Conservation (phyloP, 2,113 vertebrate genomes). For the Myrmophylax atrothorax region DNA sequence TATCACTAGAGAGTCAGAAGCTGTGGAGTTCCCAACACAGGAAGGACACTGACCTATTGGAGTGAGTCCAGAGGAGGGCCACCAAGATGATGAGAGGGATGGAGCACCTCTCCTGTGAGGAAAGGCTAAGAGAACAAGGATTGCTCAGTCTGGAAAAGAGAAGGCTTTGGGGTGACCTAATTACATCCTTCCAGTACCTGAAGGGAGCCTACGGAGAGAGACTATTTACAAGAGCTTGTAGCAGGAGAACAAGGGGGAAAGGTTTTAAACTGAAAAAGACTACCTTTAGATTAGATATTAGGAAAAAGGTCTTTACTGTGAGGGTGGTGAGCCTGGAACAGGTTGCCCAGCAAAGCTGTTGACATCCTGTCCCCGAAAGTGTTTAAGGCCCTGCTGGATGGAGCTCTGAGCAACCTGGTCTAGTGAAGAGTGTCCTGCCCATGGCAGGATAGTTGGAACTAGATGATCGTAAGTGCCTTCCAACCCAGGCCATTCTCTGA, state of each 20-base stretch:
- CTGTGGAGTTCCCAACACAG: not conserved
- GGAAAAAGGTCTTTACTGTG: not conserved
- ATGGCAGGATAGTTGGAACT: not conserved
- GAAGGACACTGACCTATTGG: not conserved
- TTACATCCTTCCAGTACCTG: not conserved
- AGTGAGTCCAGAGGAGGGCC: not conserved
- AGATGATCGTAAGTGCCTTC: not conserved
- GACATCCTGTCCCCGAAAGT: not conserved
- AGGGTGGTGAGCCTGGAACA: not conserved
- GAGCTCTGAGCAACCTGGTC: not conserved
- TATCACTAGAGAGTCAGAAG: not conserved
- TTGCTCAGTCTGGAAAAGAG: not conserved
- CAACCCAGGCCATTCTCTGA: not conserved
- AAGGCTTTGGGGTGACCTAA: accelerated
- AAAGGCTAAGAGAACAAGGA: not conserved
- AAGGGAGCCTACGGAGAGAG: not conserved
- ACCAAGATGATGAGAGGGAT: not conserved
- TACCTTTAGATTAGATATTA: not conserved
- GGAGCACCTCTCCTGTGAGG: not conserved
- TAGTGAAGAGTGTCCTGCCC: not conserved
- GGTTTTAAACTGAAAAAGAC: not conserved
- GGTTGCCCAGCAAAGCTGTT: not conserved
- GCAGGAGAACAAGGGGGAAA: not conserved
- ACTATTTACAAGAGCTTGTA: not conserved
- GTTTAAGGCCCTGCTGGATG: not conserved